These are phyloP conservation scores for Propithecus perrieri DNA, from an alignment of 2,797 vertebrate species.

Conservation along the genomic window DNA sequence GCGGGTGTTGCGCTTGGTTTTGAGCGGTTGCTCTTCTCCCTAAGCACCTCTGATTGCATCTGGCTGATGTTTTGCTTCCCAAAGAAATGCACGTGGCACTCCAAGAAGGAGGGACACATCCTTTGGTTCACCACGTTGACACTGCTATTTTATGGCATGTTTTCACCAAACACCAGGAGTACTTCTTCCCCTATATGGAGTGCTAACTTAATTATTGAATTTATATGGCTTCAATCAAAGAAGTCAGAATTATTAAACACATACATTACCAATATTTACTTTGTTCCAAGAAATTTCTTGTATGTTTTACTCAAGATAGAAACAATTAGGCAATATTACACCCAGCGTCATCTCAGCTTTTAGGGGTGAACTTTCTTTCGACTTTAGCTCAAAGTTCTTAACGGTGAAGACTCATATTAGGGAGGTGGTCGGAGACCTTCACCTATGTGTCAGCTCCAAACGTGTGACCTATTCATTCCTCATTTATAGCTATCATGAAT, in stretches of 20 bases:
- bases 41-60: not conserved
- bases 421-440: not conserved
- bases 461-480: fast-evolving
- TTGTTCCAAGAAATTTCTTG: not conserved
- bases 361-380: not conserved
- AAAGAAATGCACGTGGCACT: not conserved
- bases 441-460: not conserved
- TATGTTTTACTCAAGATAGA: not conserved
- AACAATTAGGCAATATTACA: not conserved
- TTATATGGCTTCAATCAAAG: not conserved
- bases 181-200: not conserved
- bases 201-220: not conserved
- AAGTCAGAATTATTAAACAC: not conserved
- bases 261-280: not conserved
- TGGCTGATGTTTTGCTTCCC: not conserved
- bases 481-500: fast-evolving
- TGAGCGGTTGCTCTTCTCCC: not conserved
- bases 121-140: not conserved
- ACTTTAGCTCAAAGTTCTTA: not conserved
- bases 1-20: fast-evolving
- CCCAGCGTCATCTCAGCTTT: not conserved
- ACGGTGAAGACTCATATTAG: not conserved
- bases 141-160: not conserved
- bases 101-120: not conserved
- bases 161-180: not conserved